A percentile compares a stretch with the other conserved stretches of the same genome.
Evolutionary conservation across 2,888 invertebrate species (phyloP).

Genomic region (Drosophila affinis): DNA sequence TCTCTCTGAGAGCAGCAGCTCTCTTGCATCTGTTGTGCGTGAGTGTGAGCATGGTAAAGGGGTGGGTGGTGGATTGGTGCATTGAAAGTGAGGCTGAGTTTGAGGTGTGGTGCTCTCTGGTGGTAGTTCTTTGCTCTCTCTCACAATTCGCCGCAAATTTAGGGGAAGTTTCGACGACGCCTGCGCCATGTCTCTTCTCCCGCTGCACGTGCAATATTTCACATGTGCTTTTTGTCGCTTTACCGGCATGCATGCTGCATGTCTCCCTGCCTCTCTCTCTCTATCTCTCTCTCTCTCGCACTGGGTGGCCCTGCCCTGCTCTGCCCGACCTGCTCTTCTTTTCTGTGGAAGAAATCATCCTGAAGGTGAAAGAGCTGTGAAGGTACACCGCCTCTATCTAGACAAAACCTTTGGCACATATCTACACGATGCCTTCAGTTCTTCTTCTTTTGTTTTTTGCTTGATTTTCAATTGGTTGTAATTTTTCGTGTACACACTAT

Average conservation of each 20-base stretch:
- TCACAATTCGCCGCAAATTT: constrained; percentile 63
- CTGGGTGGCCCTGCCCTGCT: constrained; percentile 13
- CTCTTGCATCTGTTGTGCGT: constrained; percentile 6
- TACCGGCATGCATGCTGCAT: constrained; percentile 44
- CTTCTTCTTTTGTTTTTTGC: neutral
- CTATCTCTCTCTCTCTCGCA: constrained; percentile 3
- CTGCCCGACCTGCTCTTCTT: constrained; percentile 23
- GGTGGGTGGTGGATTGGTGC: constrained; percentile 18
- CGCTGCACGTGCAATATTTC: constrained; percentile 67
- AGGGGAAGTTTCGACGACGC: constrained; percentile 55
- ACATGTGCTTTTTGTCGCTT: constrained; percentile 55
- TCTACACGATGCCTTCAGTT: neutral
- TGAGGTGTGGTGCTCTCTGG: constrained; percentile 32
- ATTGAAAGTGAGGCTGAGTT: neutral
- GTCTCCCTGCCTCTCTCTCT: constrained; percentile 1
- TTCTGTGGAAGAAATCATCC: neutral
- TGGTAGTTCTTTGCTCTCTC: constrained; percentile 21
- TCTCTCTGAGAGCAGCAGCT: neutral
- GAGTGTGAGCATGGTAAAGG: neutral
- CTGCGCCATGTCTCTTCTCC: constrained; percentile 39
- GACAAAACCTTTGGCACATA: neutral
- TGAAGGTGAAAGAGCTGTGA: constrained; percentile 48
- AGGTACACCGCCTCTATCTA: constrained; percentile 12
- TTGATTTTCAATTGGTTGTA: neutral
- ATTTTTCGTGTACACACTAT: neutral